Evolutionary conservation across 2,797 vertebrate species (phyloP).

Genomic region (Chromis chromis): DNA sequence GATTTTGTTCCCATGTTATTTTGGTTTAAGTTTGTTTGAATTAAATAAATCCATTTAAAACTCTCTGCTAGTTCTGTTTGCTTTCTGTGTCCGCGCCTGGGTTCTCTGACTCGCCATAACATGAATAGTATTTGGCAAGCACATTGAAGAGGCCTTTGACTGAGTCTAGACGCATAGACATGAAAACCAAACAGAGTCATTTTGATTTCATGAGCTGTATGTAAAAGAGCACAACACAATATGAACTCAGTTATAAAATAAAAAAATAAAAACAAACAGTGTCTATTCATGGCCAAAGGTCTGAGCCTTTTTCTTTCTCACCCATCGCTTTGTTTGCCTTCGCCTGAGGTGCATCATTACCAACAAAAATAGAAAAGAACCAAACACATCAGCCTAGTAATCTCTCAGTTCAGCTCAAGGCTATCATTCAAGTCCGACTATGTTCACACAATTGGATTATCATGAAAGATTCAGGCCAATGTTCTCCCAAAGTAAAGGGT

Average conservation of each 20-base stretch:
- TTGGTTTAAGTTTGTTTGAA: too few relatives aligned
- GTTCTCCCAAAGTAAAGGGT: slow-evolving; percentile 25
- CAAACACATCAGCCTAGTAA: slow-evolving; percentile 26
- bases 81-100: too few relatives aligned
- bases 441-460: slow-evolving; percentile 29
- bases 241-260: background rate
- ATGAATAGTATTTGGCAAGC: slow-evolving; percentile 11
- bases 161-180: background rate
- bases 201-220: background rate
- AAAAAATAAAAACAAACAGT: background rate
- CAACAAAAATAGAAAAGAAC: slow-evolving; percentile 34
- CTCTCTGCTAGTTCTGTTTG: too few relatives aligned
- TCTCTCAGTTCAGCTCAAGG: slow-evolving; percentile 37
- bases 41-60: too few relatives aligned
- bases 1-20: too few relatives aligned
- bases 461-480: slow-evolving; percentile 33
- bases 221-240: background rate
- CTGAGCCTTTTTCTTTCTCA: background rate
- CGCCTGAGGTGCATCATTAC: slow-evolving; percentile 3
- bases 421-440: slow-evolving; percentile 17
- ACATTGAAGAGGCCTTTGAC: slow-evolving; percentile 13
- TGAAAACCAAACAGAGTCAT: background rate
- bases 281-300: background rate
- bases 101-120: too few relatives aligned
- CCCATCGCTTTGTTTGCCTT: background rate